Conservation (phyloP, 2,797 vertebrate genomes). For the Apodemus agrarius region DNA sequence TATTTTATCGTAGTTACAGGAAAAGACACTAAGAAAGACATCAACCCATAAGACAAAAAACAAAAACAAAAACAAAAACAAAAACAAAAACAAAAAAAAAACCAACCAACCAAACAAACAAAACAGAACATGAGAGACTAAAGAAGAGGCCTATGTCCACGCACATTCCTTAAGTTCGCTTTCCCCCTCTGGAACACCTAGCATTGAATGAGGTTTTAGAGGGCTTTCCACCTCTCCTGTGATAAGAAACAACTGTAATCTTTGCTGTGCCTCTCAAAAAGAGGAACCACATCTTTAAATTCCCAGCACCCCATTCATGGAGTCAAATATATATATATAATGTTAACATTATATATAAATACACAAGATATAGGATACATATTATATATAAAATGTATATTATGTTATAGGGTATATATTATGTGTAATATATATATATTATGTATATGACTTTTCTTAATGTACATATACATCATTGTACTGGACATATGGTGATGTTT, state of each 20-base stretch:
- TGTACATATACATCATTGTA: slow-evolving; percentile 73
- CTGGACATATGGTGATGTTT: slow-evolving; percentile 79
- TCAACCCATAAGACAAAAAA: background rate
- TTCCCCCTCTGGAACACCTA: background rate
- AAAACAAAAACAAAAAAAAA: background rate
- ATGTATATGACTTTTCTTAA: slow-evolving; percentile 31
- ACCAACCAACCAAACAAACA: background rate
- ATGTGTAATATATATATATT: too few species aligned
- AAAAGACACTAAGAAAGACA: background rate
- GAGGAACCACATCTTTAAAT: background rate
- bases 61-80: background rate
- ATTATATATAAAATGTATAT: too few species aligned
- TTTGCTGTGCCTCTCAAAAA: background rate
- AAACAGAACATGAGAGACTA: background rate
- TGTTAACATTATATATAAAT: too few species aligned
- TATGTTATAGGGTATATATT: too few species aligned
- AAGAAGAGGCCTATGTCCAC: background rate
- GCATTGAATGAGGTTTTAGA: background rate
- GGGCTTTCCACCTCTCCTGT: background rate
- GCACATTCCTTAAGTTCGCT: background rate
- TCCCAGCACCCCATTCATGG: background rate
- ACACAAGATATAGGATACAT: too few species aligned
- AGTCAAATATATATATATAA: background rate
- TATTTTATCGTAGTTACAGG: background rate
- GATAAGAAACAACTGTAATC: background rate